phyloP scores from a whole-genome alignment of 2,797 vertebrate genomes.

The Tolypeutes matacus region DNA sequence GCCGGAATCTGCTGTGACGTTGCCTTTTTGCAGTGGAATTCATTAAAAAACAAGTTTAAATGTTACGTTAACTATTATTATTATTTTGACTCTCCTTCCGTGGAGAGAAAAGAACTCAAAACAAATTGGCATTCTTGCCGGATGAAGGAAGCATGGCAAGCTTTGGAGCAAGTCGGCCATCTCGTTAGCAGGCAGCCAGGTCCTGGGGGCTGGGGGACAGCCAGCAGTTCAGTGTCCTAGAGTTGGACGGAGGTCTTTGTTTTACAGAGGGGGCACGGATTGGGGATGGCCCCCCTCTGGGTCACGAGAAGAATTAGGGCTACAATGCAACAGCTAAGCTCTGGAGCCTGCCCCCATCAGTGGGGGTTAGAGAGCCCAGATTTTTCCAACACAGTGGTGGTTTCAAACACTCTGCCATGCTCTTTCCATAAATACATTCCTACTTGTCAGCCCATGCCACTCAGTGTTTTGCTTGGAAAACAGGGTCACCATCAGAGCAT shows the following conservation, averaged over 20 bases:
- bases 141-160: background rate
- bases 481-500: background rate
- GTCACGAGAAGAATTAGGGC: background rate
- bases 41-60: background rate
- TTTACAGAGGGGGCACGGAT: background rate
- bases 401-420: background rate
- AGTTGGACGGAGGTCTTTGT: rapidly evolving
- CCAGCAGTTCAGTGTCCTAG: background rate
- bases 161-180: no score
- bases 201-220: background rate
- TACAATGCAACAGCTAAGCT: background rate
- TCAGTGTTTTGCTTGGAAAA: slow-evolving; percentile 4
- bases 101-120: background rate
- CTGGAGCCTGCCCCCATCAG: rapidly evolving
- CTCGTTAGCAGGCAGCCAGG: background rate
- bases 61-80: background rate
- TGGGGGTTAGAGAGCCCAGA: rapidly evolving
- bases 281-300: no score
- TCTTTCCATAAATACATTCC: background rate
- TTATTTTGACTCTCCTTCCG: background rate
- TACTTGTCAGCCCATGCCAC: background rate
- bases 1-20: background rate
- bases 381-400: background rate
- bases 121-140: background rate
- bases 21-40: background rate